Conservation (phyloP, 2,888 invertebrate species). For the Timandra comae region DNA sequence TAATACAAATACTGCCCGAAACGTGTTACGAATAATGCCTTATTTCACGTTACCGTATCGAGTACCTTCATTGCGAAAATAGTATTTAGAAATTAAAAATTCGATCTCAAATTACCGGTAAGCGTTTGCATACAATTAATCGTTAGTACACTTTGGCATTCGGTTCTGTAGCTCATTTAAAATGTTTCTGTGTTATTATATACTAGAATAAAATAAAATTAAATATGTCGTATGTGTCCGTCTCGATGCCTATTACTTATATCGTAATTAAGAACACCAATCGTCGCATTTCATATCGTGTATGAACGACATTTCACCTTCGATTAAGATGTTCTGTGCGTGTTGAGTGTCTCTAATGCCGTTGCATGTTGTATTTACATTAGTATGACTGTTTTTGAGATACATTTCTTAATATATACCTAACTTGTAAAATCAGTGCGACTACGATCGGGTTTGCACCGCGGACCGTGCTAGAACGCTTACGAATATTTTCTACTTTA, state of each 20-base stretch:
- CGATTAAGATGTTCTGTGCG: constrained; percentile 45
- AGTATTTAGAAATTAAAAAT: constrained; percentile 65
- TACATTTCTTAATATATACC: constrained; percentile 69
- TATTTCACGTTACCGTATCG: constrained; percentile 70
- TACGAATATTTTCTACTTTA: constrained; percentile 44
- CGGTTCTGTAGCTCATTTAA: too few relatives aligned
- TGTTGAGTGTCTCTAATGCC: constrained; percentile 70
- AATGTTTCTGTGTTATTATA: too few relatives aligned
- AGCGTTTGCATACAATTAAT: constrained; percentile 55
- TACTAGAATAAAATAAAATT: too few relatives aligned
- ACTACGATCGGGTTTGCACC: constrained; percentile 64
- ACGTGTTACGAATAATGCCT: constrained; percentile 53
- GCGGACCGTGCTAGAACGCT: constrained; percentile 66
- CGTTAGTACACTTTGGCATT: constrained; percentile 20
- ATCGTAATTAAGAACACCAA: constrained; percentile 5
- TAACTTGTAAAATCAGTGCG: constrained; percentile 48
- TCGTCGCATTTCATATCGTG: constrained; percentile 1
- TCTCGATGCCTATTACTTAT: constrained; percentile 28
- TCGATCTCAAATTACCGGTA: constrained; percentile 72
- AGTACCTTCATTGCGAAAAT: constrained; percentile 64
- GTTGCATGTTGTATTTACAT: constrained; percentile 61
- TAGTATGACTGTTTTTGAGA: constrained; percentile 64
- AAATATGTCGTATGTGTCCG: constrained; percentile 39
- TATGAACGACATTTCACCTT: not conserved
- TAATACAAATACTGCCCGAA: constrained; percentile 39